A percentile compares a stretch with the other conserved stretches of the same genome.
These are phyloP conservation scores for Neodontobutis hainanensis DNA, from an alignment of 2,113 vertebrate genomes.

Conservation along the genomic window DNA sequence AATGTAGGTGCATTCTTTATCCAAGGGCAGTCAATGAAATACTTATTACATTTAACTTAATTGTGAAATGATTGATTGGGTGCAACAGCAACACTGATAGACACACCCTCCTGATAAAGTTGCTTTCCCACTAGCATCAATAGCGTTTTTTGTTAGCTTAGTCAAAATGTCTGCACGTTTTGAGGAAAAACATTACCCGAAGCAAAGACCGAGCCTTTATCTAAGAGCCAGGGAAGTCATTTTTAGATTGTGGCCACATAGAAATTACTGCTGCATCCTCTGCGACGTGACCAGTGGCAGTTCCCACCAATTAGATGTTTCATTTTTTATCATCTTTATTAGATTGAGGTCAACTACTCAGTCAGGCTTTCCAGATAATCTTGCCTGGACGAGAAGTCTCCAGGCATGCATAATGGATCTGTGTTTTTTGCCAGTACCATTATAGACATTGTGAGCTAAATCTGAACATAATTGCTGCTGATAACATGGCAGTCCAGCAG, in stretches of 20 bases:
- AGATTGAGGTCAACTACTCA: slow-evolving; percentile 48
- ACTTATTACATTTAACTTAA: slow-evolving; percentile 3
- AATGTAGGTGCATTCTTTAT: neutral
- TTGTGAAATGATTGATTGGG: slow-evolving; percentile 41
- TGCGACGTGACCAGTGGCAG: slow-evolving; percentile 75
- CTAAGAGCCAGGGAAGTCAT: slow-evolving; percentile 72
- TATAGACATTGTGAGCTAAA: slow-evolving; percentile 56
- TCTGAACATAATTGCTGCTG: slow-evolving; percentile 64
- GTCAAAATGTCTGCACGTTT: slow-evolving; percentile 69
- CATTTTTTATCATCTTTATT: slow-evolving; percentile 67
- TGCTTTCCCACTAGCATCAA: slow-evolving; percentile 54
- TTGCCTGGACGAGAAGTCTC: slow-evolving; percentile 48
- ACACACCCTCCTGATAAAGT: slow-evolving; percentile 66
- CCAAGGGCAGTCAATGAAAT: neutral
- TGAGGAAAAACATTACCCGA: slow-evolving; percentile 64
- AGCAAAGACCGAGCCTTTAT: slow-evolving; percentile 68
- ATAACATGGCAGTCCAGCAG: slow-evolving; percentile 45
- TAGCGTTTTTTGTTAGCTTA: slow-evolving; percentile 49
- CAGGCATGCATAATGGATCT: slow-evolving; percentile 57
- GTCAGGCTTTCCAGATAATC: slow-evolving; percentile 47
- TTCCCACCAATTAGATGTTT: slow-evolving; percentile 73
- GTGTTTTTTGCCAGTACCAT: slow-evolving; percentile 49
- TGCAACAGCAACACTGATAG: slow-evolving; percentile 51
- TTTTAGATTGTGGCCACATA: slow-evolving; percentile 77
- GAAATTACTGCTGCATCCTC: slow-evolving; percentile 65